These are phyloP conservation scores for Cerceris rybyensis DNA, from an alignment of 2,888 invertebrate species.

Conservation along the genomic window DNA sequence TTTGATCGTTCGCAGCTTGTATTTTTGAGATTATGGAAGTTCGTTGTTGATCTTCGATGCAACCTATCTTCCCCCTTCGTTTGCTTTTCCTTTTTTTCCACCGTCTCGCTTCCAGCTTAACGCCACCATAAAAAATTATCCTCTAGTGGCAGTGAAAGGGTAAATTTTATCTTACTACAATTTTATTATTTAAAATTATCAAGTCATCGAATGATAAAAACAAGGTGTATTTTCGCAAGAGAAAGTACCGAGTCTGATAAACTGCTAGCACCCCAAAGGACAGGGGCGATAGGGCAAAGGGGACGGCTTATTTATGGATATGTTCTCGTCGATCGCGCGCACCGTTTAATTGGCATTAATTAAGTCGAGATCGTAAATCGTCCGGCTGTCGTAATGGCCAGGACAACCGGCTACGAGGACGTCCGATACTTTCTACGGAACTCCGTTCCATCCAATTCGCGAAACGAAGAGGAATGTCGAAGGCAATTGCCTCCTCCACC, in stretches of 20 bases:
- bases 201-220: not conserved
- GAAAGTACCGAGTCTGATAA: constrained; percentile 13
- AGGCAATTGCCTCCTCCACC: not conserved
- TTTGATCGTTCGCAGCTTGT: not conserved
- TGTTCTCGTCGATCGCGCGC: constrained; percentile 25
- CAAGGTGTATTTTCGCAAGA: not conserved
- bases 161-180: too few species aligned
- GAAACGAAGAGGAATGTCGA: constrained; percentile 48
- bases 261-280: constrained; percentile 10
- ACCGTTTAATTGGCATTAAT: constrained; percentile 52
- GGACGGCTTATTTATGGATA: constrained; percentile 44
- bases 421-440: constrained; percentile 26
- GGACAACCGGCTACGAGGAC: constrained; percentile 37
- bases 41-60: too few species aligned
- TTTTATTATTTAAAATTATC: too few species aligned
- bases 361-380: constrained; percentile 55
- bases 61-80: not conserved
- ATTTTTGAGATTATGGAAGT: not conserved
- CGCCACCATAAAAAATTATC: too few species aligned
- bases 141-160: too few species aligned
- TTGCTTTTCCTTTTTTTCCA: not conserved
- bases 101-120: too few species aligned
- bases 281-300: not conserved
- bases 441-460: not conserved
- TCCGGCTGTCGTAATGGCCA: constrained; percentile 19